Conservation (phyloP, 2,113 vertebrate genomes). For the Nycticorax nycticorax region DNA sequence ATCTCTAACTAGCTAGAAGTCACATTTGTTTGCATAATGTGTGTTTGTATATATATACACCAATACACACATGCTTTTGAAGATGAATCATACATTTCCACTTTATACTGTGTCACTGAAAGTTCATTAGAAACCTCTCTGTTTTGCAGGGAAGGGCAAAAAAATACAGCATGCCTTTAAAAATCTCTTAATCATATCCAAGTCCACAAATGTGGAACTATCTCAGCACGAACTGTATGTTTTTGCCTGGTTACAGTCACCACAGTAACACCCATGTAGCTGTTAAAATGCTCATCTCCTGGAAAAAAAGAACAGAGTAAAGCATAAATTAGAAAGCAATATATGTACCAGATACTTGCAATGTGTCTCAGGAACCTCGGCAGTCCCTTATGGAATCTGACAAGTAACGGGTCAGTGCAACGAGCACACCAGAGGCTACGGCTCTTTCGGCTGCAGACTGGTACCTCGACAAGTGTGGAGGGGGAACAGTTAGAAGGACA, state of each 20-base stretch:
- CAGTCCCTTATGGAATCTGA: not conserved
- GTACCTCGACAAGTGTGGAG: not conserved
- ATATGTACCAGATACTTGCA: not conserved
- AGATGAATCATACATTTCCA: not conserved
- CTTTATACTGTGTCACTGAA: not conserved
- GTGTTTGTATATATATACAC: not conserved
- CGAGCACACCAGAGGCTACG: rapidly evolving
- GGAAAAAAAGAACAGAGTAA: not conserved
- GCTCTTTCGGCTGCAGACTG: not conserved
- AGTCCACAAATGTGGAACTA: not conserved
- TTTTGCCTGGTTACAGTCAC: conserved; percentile 56
- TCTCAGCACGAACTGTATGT: not conserved
- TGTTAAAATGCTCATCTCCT: conserved; percentile 4
- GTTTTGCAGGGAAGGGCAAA: not conserved
- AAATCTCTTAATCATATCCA: not conserved
- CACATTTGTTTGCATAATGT: not conserved
- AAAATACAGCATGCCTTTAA: not conserved
- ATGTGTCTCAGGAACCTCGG: not conserved
- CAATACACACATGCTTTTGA: not conserved
- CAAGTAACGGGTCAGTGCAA: not conserved
- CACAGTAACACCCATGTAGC: conserved; percentile 30
- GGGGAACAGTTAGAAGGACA: not conserved
- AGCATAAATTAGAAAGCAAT: conserved; percentile 8
- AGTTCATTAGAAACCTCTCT: not conserved
- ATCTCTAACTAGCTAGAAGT: not conserved